Percentiles rank a stretch among this genome's conserved stretches.
These are phyloP conservation scores for Myotis findleyi DNA, from an alignment of 2,797 vertebrate genomes.

Conservation along the genomic window DNA sequence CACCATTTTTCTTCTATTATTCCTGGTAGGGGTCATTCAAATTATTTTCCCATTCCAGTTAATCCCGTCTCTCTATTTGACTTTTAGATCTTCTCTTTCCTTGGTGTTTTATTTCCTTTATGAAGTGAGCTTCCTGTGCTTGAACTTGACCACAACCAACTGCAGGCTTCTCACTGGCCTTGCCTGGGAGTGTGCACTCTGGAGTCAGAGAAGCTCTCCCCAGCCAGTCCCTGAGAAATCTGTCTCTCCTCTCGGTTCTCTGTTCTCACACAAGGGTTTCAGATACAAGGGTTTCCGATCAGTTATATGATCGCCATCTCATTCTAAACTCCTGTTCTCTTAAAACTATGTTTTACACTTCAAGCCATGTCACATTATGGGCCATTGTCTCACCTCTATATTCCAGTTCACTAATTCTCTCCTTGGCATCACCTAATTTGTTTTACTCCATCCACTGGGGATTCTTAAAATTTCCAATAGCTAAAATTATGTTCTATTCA, in stretches of 20 bases:
- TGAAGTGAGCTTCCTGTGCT: neutral
- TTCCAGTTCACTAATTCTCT: neutral
- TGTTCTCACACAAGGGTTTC: too few species aligned
- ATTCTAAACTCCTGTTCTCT: neutral
- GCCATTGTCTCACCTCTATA: accelerated
- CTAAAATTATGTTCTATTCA: neutral
- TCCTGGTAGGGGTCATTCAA: neutral
- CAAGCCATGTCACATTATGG: too few species aligned
- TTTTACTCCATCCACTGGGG: neutral
- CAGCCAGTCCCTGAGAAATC: neutral
- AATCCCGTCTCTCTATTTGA: neutral
- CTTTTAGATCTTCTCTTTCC: neutral
- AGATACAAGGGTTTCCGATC: neutral
- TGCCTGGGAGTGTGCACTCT: neutral
- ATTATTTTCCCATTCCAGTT: neutral
- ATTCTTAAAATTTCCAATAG: neutral
- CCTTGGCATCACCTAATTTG: neutral
- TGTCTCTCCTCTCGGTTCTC: neutral
- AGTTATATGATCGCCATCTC: neutral
- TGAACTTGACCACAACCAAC: neutral
- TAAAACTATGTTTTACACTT: neutral
- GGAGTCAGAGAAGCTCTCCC: neutral
- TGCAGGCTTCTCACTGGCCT: neutral
- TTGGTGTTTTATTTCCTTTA: neutral
- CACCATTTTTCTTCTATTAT: neutral